Percentiles rank a stretch among this genome's conserved stretches.
Evolutionary conservation across 2,888 invertebrate species (phyloP).

Genomic region (Acanthopleura granulata): DNA sequence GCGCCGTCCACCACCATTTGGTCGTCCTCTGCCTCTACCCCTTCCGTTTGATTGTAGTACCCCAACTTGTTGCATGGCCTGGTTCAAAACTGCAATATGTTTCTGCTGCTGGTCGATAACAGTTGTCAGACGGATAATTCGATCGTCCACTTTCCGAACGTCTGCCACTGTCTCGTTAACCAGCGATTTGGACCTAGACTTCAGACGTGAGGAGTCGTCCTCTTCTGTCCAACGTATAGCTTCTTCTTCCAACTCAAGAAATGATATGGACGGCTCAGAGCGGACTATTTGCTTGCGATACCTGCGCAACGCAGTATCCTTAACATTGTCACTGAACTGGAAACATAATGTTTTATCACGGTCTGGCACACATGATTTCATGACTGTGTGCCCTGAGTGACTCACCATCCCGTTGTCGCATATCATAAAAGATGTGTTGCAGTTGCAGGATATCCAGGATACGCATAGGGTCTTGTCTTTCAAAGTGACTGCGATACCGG

Average conservation of each 20-base stretch:
- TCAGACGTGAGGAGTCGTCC: background rate
- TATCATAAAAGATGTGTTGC: background rate
- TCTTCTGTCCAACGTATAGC: constrained; percentile 13
- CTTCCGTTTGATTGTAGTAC: background rate
- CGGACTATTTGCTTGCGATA: background rate
- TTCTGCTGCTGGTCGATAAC: background rate
- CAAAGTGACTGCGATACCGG: background rate
- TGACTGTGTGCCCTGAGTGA: background rate
- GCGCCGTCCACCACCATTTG: background rate
- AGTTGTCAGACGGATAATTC: background rate
- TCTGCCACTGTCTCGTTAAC: background rate
- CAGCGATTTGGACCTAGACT: background rate
- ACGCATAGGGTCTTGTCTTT: background rate
- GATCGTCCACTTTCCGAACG: background rate
- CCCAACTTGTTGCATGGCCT: background rate
- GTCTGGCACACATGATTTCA: background rate
- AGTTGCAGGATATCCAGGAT: background rate
- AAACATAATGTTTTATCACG: background rate
- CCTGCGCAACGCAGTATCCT: background rate
- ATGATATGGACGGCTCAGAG: background rate
- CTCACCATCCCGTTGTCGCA: background rate
- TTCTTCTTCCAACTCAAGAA: background rate
- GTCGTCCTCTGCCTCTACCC: background rate
- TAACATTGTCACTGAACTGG: constrained; percentile 6
- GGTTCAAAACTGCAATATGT: background rate